Conservation (phyloP, 2,888 invertebrate species). For the Dichetophora obliterata region DNA sequence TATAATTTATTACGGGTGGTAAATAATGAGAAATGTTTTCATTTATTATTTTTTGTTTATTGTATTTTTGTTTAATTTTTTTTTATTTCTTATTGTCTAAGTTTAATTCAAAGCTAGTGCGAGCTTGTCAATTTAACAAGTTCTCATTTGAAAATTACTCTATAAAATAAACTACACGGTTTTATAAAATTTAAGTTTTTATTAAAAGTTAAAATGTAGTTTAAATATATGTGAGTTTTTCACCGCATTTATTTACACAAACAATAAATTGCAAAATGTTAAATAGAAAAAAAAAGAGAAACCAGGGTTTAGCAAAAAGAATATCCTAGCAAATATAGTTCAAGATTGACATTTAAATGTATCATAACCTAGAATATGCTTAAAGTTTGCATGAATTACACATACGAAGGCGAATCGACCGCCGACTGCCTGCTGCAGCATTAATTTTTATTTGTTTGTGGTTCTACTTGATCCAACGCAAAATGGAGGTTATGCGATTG, state of each 20-base stretch:
- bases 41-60: not conserved
- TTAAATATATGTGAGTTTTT: constrained; percentile 26
- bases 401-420: not conserved
- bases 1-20: constrained; percentile 34
- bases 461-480: constrained; percentile 72
- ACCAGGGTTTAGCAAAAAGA: not conserved
- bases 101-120: constrained; percentile 16
- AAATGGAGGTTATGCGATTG: constrained; percentile 84
- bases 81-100: constrained; percentile 21
- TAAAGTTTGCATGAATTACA: constrained; percentile 16
- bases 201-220: constrained; percentile 39
- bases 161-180: constrained; percentile 17
- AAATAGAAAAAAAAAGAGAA: not conserved
- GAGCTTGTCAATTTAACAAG: not conserved
- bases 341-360: too few species aligned
- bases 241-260: constrained; percentile 33
- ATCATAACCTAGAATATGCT: not conserved
- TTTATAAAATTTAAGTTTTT: constrained; percentile 37
- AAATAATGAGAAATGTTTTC: constrained; percentile 15
- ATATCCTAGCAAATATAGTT: not conserved
- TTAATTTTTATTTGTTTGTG: not conserved
- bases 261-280: constrained; percentile 14
- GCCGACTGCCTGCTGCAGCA: not conserved
- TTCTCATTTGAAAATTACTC: constrained; percentile 5
- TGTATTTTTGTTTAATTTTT: not conserved